Evolutionary conservation across 2,113 vertebrate genomes (phyloP).

Genomic region (Aix galericulata): DNA sequence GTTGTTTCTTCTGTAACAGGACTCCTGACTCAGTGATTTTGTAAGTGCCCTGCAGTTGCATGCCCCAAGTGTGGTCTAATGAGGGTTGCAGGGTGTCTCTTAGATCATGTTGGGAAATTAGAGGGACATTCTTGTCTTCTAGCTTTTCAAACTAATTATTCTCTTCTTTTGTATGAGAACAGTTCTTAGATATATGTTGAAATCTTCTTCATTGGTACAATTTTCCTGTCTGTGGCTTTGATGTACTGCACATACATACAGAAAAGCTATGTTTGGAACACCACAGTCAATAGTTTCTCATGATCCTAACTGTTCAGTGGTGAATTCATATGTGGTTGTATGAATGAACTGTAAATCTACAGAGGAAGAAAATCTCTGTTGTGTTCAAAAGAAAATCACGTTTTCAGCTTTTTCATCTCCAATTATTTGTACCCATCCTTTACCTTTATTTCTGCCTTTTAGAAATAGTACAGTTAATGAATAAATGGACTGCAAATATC

Average conservation of each 20-base stretch:
- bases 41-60: background rate
- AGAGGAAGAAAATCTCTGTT: background rate
- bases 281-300: background rate
- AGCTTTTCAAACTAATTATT: slow-evolving; percentile 2
- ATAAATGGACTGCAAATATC: background rate
- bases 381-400: background rate
- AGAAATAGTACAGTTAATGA: background rate
- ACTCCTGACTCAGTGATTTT: slow-evolving; percentile 28
- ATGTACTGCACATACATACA: background rate
- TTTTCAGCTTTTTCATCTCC: background rate
- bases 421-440: background rate
- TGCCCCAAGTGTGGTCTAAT: background rate
- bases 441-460: background rate
- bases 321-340: background rate
- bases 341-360: background rate
- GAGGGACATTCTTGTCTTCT: background rate
- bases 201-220: background rate
- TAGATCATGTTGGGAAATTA: background rate
- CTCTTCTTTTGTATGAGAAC: background rate
- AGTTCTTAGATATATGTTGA: background rate
- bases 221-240: slow-evolving; percentile 13
- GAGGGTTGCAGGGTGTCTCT: background rate
- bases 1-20: background rate
- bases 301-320: background rate
- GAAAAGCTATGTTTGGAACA: background rate